These are phyloP conservation scores for Rhodophaea formosa DNA, from an alignment of 2,888 invertebrate species.

Conservation along the genomic window DNA sequence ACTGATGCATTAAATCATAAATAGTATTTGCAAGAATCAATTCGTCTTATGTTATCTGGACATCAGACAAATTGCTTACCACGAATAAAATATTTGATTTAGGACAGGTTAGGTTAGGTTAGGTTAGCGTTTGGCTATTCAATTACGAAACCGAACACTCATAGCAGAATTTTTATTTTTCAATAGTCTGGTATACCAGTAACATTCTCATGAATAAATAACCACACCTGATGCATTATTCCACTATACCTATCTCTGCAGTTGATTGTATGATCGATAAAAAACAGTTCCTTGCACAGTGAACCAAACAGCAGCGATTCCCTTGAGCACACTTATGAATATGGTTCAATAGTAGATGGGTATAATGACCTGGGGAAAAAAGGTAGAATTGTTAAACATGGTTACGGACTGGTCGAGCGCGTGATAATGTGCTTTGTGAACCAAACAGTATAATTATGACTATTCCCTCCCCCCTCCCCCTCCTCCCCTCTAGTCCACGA, in stretches of 20 bases:
- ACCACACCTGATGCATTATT: background rate
- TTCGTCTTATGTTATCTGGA: no score
- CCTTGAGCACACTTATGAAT: constrained; percentile 9
- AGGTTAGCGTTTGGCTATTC: no score
- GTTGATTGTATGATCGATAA: constrained; percentile 7
- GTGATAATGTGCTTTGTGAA: constrained; percentile 51
- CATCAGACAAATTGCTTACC: no score
- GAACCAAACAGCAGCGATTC: constrained; percentile 6
- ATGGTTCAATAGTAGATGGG: background rate
- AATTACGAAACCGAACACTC: no score
- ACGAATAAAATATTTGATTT: no score
- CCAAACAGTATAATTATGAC: constrained; percentile 39
- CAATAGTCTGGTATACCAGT: background rate
- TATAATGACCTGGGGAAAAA: constrained; percentile 33
- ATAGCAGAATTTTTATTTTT: no score
- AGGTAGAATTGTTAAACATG: constrained; percentile 41
- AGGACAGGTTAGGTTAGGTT: no score
- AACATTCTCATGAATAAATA: background rate
- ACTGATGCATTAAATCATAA: no score
- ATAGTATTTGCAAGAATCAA: no score
- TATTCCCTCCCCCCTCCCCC: constrained; percentile 30
- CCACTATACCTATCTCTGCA: background rate
- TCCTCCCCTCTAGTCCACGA: background rate
- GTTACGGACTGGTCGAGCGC: constrained; percentile 64
- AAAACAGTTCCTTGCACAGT: background rate